These are phyloP conservation scores for Acronicta aceris DNA, from an alignment of 2,888 invertebrate genomes.

Conservation along the genomic window DNA sequence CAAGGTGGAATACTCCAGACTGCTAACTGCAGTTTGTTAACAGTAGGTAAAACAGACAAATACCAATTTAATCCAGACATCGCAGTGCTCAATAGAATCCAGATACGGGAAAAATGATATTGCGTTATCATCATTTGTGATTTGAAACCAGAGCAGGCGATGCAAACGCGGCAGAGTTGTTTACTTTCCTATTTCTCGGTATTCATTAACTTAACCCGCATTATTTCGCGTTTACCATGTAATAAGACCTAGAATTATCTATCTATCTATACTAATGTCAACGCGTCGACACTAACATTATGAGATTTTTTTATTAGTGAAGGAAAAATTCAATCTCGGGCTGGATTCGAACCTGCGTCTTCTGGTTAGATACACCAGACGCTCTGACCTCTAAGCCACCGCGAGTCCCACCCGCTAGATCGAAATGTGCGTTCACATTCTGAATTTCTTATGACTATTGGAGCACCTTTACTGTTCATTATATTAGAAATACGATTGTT, in stretches of 20 bases:
- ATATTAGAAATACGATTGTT: conserved; percentile 7
- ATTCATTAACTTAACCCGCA: conserved; percentile 17
- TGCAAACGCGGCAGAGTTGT: conserved; percentile 21
- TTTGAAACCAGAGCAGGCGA: conserved; percentile 39
- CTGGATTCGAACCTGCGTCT: too few species aligned
- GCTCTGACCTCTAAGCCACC: too few species aligned
- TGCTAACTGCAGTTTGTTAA: conserved; percentile 21
- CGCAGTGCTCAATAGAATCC: conserved; percentile 24
- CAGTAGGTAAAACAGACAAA: conserved; percentile 14
- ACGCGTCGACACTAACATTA: too few species aligned
- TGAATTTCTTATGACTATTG: too few species aligned
- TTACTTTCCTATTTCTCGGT: conserved; percentile 36
- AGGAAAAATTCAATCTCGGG: too few species aligned
- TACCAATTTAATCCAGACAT: conserved; percentile 26
- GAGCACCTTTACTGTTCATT: not conserved
- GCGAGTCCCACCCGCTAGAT: too few species aligned
- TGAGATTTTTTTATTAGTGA: too few species aligned
- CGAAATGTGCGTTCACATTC: too few species aligned
- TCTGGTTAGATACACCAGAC: too few species aligned
- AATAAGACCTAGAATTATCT: conserved; percentile 23
- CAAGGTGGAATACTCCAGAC: conserved; percentile 25
- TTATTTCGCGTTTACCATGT: conserved; percentile 24
- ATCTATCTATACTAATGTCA: too few species aligned
- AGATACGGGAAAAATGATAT: conserved; percentile 50
- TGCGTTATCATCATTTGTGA: conserved; percentile 41